These are phyloP conservation scores for Bombus superbus DNA, from an alignment of 1,140 invertebrate species.

Conservation along the genomic window DNA sequence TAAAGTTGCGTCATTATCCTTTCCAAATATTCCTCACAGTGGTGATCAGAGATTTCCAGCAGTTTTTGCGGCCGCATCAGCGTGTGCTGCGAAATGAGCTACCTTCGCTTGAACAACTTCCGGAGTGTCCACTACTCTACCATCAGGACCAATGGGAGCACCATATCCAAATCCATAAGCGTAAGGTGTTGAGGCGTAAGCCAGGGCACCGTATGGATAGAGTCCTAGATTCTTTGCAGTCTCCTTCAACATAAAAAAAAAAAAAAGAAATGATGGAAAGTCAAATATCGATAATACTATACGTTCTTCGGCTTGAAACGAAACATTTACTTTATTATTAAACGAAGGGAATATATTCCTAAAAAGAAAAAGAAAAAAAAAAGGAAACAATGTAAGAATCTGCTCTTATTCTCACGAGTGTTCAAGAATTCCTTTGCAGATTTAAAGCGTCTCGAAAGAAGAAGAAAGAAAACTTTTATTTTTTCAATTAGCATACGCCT, in stretches of 20 bases:
- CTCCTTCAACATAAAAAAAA: slow-evolving; percentile 63
- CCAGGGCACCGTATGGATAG: slow-evolving; percentile 73
- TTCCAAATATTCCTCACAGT: background rate
- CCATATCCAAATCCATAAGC: slow-evolving; percentile 80
- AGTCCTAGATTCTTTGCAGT: slow-evolving; percentile 69
- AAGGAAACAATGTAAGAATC: background rate
- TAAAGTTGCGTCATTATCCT: background rate
- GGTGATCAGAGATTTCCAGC: background rate
- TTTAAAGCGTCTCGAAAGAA: background rate
- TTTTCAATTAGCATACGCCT: background rate
- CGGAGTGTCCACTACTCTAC: slow-evolving; percentile 72
- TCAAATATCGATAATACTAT: background rate
- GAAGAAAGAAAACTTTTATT: background rate
- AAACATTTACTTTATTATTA: background rate
- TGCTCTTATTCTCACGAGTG: too few species aligned
- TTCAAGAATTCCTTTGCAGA: background rate
- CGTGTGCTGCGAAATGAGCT: slow-evolving; percentile 84
- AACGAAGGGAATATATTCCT: background rate
- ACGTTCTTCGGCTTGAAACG: background rate
- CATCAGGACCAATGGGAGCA: slow-evolving; percentile 70
- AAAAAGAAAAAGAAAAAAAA: background rate
- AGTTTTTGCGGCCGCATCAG: slow-evolving; percentile 76
- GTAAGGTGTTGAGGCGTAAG: slow-evolving; percentile 74
- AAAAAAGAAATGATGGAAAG: background rate
- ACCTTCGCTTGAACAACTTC: slow-evolving; percentile 83